Base-by-base conservation (phyloP, 1,140 invertebrate genomes). In the Amyelois transitella region DNA sequence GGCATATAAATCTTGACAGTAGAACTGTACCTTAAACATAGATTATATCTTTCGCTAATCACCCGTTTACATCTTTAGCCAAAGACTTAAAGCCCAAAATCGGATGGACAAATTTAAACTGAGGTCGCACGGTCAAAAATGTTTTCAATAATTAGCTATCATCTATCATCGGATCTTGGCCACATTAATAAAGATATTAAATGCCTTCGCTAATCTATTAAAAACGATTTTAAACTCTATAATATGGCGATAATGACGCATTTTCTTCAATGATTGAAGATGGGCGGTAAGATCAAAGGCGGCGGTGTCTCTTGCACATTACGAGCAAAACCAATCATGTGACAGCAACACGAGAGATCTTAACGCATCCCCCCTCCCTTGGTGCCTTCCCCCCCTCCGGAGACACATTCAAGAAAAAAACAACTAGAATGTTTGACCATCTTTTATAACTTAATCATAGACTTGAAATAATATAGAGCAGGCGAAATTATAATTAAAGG, bases 71-170 rank as follows among this genome's bases (percentile, higher is more conserved):
- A 12, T 65, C 69, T 47, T 58, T 79, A 45, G 0, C 0, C 7
- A 17, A 45, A 0, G 14, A 1, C 0, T 53, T 77, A 78, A 52
- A 69, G 69, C 62, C 45, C 18, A 65, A 55, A 55, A 51, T 76
- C 10, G 20, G n/a, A 18, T 5, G n/a, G 2, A 25, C 50, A 32
- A 19, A 44, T 51, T 48, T 43, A 38, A 38, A 57, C 25, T 28
- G 66, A 68, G 72, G 69, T 83, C 79, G 79, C 75, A 69, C 71
- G 75, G 77, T 81, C 75, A 83, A 77, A 84, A 84, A 82, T 87
- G 81, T 87, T 85, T 87, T 81, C 72, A 85, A 87, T 87, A 87
- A 87, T 87, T 87, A 87, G 81, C 84, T 87, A 87, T 87, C 84
- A 85, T 86, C 82, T 74, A 87, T 87, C 84, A 87, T 85, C 81